Evolutionary conservation across 2,888 invertebrate species (phyloP).

Genomic region (Ectobius pallidus): DNA sequence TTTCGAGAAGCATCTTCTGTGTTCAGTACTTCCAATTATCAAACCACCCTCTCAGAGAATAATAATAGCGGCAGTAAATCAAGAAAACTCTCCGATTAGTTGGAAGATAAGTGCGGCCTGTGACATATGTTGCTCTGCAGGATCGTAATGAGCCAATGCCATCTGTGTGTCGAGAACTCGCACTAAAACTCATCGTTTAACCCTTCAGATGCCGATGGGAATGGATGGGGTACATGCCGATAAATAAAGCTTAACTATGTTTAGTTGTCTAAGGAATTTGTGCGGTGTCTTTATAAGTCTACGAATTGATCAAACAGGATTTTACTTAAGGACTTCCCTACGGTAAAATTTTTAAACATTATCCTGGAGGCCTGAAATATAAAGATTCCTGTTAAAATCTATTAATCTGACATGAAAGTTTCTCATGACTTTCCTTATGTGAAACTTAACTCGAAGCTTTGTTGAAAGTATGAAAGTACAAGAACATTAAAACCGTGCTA

Average conservation of each 20-base stretch:
- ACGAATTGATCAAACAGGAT: too few species aligned
- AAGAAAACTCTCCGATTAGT: not conserved
- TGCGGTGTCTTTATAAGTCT: too few species aligned
- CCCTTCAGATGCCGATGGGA: constrained; percentile 9
- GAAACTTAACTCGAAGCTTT: too few species aligned
- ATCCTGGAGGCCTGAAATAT: too few species aligned
- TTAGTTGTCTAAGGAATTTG: too few species aligned
- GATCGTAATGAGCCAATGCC: constrained; percentile 1
- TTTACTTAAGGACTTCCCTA: too few species aligned
- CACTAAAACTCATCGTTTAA: not conserved
- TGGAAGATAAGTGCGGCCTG: not conserved
- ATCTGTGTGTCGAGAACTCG: not conserved
- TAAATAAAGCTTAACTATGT: not conserved
- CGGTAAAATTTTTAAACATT: too few species aligned
- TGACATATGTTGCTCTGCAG: constrained; percentile 5
- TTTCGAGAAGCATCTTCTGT: not conserved
- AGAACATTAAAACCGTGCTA: too few species aligned
- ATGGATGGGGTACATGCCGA: not conserved
- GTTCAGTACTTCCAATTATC: not conserved
- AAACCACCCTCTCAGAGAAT: not conserved
- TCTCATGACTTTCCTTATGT: too few species aligned
- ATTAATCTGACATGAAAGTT: too few species aligned
- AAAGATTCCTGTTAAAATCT: too few species aligned
- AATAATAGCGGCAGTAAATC: not conserved
- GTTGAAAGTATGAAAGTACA: too few species aligned